Evolutionary conservation across 2,888 invertebrate species (phyloP).

Genomic region (Hydraecia micacea): DNA sequence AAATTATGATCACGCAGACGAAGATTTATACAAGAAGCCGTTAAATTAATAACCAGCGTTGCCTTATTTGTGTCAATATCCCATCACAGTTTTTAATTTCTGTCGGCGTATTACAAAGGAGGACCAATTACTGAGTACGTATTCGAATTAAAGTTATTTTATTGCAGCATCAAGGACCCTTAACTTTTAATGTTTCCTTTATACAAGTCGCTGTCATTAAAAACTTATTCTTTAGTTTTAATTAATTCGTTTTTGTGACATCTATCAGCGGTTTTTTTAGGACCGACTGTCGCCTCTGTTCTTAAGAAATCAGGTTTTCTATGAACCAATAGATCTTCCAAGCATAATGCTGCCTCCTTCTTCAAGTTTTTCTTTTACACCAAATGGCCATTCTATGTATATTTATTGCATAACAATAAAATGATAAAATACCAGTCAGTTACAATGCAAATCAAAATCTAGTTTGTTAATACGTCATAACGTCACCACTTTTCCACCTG

Average conservation of each 20-base stretch:
- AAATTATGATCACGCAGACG: background rate
- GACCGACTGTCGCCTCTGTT: background rate
- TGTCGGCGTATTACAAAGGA: constrained; percentile 37
- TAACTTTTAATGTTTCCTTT: constrained; percentile 42
- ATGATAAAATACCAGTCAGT: background rate
- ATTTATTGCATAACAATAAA: background rate
- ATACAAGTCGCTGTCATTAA: constrained; percentile 2
- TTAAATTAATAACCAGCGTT: background rate
- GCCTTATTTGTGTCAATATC: constrained; percentile 17
- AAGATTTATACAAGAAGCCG: background rate
- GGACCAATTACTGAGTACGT: constrained; percentile 17
- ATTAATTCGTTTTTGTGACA: constrained; percentile 2
- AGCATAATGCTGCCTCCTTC: background rate
- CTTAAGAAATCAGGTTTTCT: background rate
- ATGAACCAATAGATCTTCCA: background rate
- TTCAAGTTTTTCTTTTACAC: background rate
- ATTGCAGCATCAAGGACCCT: constrained; percentile 14
- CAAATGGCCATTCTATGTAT: background rate
- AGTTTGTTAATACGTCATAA: background rate
- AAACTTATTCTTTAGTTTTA: constrained; percentile 3
- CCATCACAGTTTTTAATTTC: constrained; percentile 25
- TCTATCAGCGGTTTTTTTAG: constrained; percentile 1
- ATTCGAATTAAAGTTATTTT: constrained; percentile 35
- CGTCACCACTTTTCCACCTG: background rate
- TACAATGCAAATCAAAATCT: background rate